A percentile compares a stretch with the other conserved stretches of the same genome.
Conservation (phyloP, 2,888 invertebrate genomes). For the Terebella lapidaria region DNA sequence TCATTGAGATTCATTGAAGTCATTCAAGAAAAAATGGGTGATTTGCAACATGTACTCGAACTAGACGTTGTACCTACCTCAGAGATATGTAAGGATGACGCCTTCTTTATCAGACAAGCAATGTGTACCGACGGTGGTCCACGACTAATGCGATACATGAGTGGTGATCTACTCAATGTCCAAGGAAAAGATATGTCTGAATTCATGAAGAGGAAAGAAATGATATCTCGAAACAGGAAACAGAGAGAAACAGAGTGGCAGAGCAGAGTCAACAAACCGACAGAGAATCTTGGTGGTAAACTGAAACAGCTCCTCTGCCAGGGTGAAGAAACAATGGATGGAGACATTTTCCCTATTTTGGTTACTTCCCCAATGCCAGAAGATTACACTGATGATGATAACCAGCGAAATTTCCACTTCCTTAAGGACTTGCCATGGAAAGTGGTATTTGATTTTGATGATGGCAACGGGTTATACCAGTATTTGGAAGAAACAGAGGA, state of each 20-base stretch:
- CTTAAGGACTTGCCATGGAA: background rate
- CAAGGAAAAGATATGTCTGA: background rate
- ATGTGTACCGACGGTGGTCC: too few species aligned
- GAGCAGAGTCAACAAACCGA: background rate
- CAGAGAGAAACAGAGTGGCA: background rate
- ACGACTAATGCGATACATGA: too few species aligned
- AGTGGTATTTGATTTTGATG: slow-evolving; percentile 20
- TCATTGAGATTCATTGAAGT: too few species aligned
- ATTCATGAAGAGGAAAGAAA: background rate
- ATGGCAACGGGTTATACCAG: slow-evolving; percentile 2
- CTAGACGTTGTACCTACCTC: too few species aligned
- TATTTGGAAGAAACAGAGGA: slow-evolving; percentile 9
- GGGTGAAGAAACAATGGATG: background rate
- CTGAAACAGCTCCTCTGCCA: background rate
- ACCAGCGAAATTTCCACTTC: background rate
- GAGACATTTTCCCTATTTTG: background rate
- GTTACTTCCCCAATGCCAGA: background rate
- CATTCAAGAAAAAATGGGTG: too few species aligned
- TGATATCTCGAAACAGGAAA: background rate
- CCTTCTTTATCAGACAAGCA: background rate
- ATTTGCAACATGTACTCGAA: too few species aligned
- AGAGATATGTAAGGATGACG: background rate
- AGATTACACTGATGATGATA: background rate
- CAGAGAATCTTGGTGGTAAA: background rate
- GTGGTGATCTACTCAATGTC: background rate